These are phyloP conservation scores for Drosophila subsilvestris DNA, from an alignment of 2,888 invertebrate genomes.

Conservation along the genomic window DNA sequence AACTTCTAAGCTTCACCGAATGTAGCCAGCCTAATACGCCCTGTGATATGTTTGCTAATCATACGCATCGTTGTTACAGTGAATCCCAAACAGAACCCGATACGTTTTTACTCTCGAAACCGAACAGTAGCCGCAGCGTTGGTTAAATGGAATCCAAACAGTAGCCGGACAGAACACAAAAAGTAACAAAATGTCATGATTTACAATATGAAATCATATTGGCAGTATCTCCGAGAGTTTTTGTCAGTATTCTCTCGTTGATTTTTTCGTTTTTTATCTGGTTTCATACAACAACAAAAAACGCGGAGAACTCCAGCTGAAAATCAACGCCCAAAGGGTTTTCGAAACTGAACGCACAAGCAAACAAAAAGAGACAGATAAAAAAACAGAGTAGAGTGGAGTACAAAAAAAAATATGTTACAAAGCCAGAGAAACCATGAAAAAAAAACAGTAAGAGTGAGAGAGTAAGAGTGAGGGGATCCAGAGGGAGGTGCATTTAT, in stretches of 20 bases:
- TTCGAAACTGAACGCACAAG: conserved; percentile 56
- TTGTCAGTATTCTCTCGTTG: conserved; percentile 37
- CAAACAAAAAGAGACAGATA: conserved; percentile 53
- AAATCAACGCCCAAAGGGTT: conserved; percentile 78
- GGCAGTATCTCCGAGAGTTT: conserved; percentile 51
- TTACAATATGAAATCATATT: conserved; percentile 76
- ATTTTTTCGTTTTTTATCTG: conserved; percentile 60
- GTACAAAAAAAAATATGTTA: conserved; percentile 68
- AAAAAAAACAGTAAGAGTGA: conserved; percentile 23
- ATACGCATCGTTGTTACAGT: no score
- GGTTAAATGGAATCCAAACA: conserved; percentile 50
- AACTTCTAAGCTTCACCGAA: no score
- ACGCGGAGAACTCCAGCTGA: conserved; percentile 63
- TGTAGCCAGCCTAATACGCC: no score
- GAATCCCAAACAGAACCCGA: background rate
- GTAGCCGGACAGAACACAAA: conserved; percentile 64
- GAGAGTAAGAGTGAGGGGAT: background rate
- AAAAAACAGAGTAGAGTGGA: conserved; percentile 30
- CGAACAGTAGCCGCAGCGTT: background rate
- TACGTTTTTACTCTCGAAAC: no score
- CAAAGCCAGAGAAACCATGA: conserved; percentile 54
- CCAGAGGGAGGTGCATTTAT: conserved; percentile 69
- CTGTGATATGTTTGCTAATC: no score
- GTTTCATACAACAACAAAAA: conserved; percentile 36
- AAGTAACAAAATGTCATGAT: conserved; percentile 76